Base-by-base conservation (phyloP, 2,113 vertebrate genomes). In the Plecotus auritus region DNA sequence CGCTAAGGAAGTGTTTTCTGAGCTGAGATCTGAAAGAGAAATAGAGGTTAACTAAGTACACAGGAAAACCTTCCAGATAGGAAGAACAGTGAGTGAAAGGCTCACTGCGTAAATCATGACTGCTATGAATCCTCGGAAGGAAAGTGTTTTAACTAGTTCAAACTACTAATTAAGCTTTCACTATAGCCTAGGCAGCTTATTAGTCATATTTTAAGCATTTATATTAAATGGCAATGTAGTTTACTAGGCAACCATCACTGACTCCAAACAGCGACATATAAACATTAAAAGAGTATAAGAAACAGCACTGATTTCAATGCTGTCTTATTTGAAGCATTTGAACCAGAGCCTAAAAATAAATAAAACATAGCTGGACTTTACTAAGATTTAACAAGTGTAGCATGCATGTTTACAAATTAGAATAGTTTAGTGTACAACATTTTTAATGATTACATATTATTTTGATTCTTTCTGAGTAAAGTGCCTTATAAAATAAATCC, bases 151-250 rank as follows among this genome's bases (percentile, higher is more conserved):
- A 78, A 92, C 54, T 80, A 77, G 54, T 77, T 96, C 28, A 94
- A 95, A 90, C 4, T 42, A 73, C 83, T 69, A 35, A 35, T 69
- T 90, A 70, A 80, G 45, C 16, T 95, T 95, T 64, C 72, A 61
- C 20, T 59, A 91, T 17, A 67, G 16, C 30, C 67, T 84, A 40
- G 32, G 86, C 86, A 66, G 47, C 67, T 93, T 94, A 70, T 91
- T 81, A 93, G 74, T 87, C 93, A 95, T 67, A 64, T 93, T 76
- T 93, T 59, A 80, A 82, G 49, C 49, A 76, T 23, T 77, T 88
- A 77, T 28, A 87, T 88, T 92, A 90, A 95, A 88, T 66, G 49
- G 16, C 7, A 9, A 94, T 51, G 56, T 85, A 61, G 13, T 66
- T 93, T 82, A 92, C 91, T 74, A 76, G 64, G 93, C 54, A 97